These are phyloP conservation scores for Epinephelus awoara DNA, from an alignment of 2,797 vertebrate species.

Conservation along the genomic window DNA sequence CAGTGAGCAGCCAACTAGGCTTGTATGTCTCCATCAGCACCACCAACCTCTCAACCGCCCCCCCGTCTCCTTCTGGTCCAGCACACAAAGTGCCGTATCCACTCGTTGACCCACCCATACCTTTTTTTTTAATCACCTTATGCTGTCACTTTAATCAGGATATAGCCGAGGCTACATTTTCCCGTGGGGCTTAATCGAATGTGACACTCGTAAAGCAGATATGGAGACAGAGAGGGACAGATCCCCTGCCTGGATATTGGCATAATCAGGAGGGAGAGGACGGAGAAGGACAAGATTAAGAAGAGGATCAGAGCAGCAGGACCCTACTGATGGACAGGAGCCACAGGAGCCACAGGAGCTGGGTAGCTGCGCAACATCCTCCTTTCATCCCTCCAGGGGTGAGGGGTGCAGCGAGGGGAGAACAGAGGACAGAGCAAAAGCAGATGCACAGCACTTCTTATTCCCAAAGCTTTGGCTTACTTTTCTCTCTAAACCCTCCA, in stretches of 20 bases:
- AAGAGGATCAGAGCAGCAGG: slow-evolving; percentile 46
- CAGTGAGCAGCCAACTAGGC: slow-evolving; percentile 40
- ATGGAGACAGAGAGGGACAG: slow-evolving; percentile 26
- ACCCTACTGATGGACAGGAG: slow-evolving; percentile 48
- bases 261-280: slow-evolving; percentile 51
- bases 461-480: slow-evolving; percentile 31
- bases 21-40: slow-evolving; percentile 34
- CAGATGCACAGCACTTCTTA: slow-evolving; percentile 16
- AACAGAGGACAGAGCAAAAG: slow-evolving; percentile 20
- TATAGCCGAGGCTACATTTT: slow-evolving; percentile 24
- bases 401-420: slow-evolving; percentile 12
- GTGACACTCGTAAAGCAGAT: slow-evolving; percentile 49
- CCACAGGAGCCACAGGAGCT: slow-evolving; percentile 32
- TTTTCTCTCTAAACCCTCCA: slow-evolving; percentile 15
- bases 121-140: slow-evolving; percentile 28
- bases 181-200: slow-evolving; percentile 41
- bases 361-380: slow-evolving; percentile 17
- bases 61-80: slow-evolving; percentile 8
- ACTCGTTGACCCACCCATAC: not conserved
- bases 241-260: slow-evolving; percentile 40
- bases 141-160: slow-evolving; percentile 55
- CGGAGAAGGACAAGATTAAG: slow-evolving; percentile 57
- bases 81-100: not conserved
- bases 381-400: slow-evolving; percentile 42
- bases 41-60: not conserved